phyloP scores from a whole-genome alignment of 2,797 vertebrate genomes.

The Lophotriccus pileatus region DNA sequence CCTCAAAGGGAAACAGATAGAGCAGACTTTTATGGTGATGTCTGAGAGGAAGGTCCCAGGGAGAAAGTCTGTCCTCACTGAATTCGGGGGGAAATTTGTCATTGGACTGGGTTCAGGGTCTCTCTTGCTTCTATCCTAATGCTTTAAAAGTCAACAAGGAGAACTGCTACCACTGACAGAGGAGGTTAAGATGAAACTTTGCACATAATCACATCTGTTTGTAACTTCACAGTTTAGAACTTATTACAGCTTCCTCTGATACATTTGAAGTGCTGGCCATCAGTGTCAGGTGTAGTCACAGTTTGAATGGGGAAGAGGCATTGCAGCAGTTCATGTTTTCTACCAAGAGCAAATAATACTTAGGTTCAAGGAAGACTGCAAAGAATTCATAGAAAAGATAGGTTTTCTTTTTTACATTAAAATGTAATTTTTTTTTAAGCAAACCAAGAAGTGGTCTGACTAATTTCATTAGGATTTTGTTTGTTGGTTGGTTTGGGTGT shows the following conservation, averaged over 20 bases:
- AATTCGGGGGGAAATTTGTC: background rate
- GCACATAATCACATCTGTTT: accelerated
- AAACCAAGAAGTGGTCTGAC: background rate
- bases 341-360: background rate
- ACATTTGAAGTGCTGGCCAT: background rate
- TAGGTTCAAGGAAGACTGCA: background rate
- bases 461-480: background rate
- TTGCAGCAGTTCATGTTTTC: background rate
- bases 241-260: background rate
- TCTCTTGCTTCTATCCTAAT: background rate
- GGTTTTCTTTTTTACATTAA: background rate
- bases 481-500: too few relatives aligned
- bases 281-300: background rate
- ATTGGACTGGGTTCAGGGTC: background rate
- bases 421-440: background rate
- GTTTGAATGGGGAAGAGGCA: background rate
- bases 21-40: background rate
- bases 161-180: background rate
- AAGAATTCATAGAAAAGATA: background rate
- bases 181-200: background rate
- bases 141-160: background rate
- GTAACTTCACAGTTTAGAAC: background rate
- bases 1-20: background rate
- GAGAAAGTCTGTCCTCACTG: background rate
- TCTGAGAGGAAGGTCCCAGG: background rate